Percentiles rank a stretch among this genome's conserved stretches.
These are phyloP conservation scores for Campopleginae sp. DNA, from an alignment of 2,888 invertebrate species.

Conservation along the genomic window DNA sequence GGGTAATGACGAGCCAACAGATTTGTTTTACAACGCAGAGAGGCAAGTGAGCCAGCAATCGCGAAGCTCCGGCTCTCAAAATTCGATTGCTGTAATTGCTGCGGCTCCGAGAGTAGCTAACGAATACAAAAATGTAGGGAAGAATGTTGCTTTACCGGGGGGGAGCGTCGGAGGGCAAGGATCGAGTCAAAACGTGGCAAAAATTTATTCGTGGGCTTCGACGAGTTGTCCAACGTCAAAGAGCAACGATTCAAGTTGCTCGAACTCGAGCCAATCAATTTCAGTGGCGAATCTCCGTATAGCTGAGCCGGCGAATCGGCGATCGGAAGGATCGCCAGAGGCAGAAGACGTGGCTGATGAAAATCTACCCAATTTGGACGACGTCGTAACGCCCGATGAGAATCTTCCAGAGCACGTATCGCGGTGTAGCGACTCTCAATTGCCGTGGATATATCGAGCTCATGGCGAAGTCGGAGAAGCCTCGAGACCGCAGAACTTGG, in stretches of 20 bases:
- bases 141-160: conserved; percentile 17
- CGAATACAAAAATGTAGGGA: conserved; percentile 37
- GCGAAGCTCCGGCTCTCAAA: conserved; percentile 74
- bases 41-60: conserved; percentile 83
- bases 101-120: conserved; percentile 14
- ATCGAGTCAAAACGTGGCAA: conserved; percentile 65
- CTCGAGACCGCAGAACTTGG: conserved; percentile 86
- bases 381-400: conserved; percentile 43
- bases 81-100: conserved; percentile 69
- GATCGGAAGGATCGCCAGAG: conserved; percentile 49
- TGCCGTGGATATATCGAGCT: conserved; percentile 72
- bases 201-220: conserved; percentile 53
- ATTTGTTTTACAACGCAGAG: conserved; percentile 87
- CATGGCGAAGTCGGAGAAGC: conserved; percentile 79
- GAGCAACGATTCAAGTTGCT: conserved; percentile 22
- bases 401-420: conserved; percentile 47
- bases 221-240: conserved; percentile 3
- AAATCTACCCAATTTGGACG: conserved; percentile 72
- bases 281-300: conserved; percentile 15
- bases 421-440: conserved; percentile 49
- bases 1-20: conserved; percentile 96
- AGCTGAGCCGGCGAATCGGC: not conserved
- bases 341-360: conserved; percentile 68
- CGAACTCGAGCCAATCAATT: conserved; percentile 6
- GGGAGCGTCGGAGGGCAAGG: conserved; percentile 4